Base-by-base conservation (phyloP, 2,888 invertebrate genomes). In the Ferrisia virgata region DNA sequence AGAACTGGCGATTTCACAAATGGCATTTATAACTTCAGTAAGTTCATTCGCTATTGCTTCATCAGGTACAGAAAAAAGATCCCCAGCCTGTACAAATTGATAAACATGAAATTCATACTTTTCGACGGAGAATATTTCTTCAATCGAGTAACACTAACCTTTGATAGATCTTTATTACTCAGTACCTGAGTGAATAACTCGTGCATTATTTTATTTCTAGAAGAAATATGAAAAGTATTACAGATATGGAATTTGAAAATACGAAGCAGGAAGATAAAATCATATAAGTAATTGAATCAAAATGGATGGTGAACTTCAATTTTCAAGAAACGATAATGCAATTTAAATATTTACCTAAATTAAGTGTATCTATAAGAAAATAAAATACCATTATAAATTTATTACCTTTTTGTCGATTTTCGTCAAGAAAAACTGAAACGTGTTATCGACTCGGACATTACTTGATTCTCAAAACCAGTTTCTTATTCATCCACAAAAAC, bases 161-260 rank as follows among this genome's bases (percentile, higher is more conserved):
- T 91, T 82, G 96, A 96, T 85, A 97, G 91, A 90, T 97, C 96
- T 88, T 95, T 93, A 89, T 95, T 94, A 88, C 93, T 94, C 86
- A 97, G 91, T 86, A 97, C 96, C 91, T 95, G 94, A 88, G 94
- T 94, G 88, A 97, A 94, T 88, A 97, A 91, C 89, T 95, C 95
- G 90, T 96, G 96, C 96, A 96, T 96, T 88, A 90, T 93, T 13
- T n/a, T 64, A 64, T 28, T 13, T 25, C 28, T 64, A 11, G 22
- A 53, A 53, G 8, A 53, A 39, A 33, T 22, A n/a, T 76, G 18
- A 47, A 6, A 0, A 18, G 13, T 2, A 40, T 8, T 11, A 40
- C 40, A 40, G 40, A 40, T 36, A 36, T 36, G 8, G 36, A 40
- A 40, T 4, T 9, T 40, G 40, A 40, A 40, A 40, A 40, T 11